Evolutionary conservation across 1,140 invertebrate genomes (phyloP), one percentile per base, ranked within the genome.

Genomic region (Micrasema minimum): DNA sequence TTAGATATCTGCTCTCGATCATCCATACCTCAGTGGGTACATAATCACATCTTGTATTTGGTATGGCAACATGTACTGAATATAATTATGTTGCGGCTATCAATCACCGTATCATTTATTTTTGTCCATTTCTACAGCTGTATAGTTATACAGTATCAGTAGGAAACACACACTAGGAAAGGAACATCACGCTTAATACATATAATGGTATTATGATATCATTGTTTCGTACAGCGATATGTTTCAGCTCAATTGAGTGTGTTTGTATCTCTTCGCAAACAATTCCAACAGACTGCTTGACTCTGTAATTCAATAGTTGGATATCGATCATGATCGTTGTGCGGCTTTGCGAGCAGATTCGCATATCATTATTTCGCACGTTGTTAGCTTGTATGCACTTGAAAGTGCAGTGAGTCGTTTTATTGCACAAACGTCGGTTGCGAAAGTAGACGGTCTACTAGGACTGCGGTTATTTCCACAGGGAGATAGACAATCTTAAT

Each of bases 281-380:
- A 59, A 20, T 43, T 16, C 59, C 43, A 11, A 46, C 43, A 64
- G 59, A 64, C 59, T 45, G 59, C 59, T 46, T 64, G 59, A 64
- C 59, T 64, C 43, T 64, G 59, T 64, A 64, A 64, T 18, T 46
- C 59, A 46, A 64, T 64, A 64, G 59, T 9, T 22, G 59, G 59
- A 20, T 48, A 46, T 64, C 59, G 43, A 64, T 23, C 43, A 35
- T 41, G 43, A 64, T 64, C 20, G 59, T 26, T 23, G 41, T 48
- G 23, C 31, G 59, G 59, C 43, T 45, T 59, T 64, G 59, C 11
- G 41, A 5, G 31, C 18, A 64, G 43, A 64, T 45, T 45, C 22
- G 59, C 59, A 31, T 64, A 46, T 46, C 59, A 64, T 64, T 64
- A 64, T 31, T 45, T 64, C 41, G 41, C 38, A 46, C 43, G 43